Evolutionary conservation across 2,888 invertebrate genomes (phyloP).

Genomic region (Cataglyphis cursor): DNA sequence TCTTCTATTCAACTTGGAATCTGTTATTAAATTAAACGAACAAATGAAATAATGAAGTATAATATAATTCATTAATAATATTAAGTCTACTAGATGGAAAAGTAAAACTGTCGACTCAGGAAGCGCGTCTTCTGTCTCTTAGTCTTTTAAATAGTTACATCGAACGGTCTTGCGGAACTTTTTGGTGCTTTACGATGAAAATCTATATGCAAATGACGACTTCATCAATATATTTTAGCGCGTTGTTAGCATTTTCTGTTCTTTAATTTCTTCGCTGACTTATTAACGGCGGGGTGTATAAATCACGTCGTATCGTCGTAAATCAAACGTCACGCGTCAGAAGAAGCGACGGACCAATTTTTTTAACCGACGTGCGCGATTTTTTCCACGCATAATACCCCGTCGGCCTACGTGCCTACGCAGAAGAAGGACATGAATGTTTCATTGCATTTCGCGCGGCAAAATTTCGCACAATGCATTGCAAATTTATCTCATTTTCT

Average conservation of each 20-base stretch:
- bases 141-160: not conserved
- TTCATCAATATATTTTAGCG: not conserved
- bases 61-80: conserved; percentile 5
- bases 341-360: conserved; percentile 37
- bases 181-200: not conserved
- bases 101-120: not conserved
- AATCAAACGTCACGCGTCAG: conserved; percentile 44
- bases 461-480: conserved; percentile 57
- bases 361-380: conserved; percentile 39
- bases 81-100: not conserved
- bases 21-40: conserved; percentile 1
- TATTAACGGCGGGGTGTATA: not conserved
- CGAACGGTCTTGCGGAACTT: not conserved
- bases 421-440: conserved; percentile 50
- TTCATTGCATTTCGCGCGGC: conserved; percentile 53
- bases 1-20: not conserved
- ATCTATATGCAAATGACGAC: not conserved
- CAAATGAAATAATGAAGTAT: not conserved
- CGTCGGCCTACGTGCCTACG: conserved; percentile 14
- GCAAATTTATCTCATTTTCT: conserved; percentile 59
- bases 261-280: conserved; percentile 13
- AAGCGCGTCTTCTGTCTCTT: not conserved
- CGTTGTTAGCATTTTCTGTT: not conserved
- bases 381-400: conserved; percentile 38
- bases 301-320: conserved; percentile 12